Percentiles rank a stretch among this genome's conserved stretches.
Conservation (phyloP, 2,888 invertebrate species). For the Meiosimyza decipiens region DNA sequence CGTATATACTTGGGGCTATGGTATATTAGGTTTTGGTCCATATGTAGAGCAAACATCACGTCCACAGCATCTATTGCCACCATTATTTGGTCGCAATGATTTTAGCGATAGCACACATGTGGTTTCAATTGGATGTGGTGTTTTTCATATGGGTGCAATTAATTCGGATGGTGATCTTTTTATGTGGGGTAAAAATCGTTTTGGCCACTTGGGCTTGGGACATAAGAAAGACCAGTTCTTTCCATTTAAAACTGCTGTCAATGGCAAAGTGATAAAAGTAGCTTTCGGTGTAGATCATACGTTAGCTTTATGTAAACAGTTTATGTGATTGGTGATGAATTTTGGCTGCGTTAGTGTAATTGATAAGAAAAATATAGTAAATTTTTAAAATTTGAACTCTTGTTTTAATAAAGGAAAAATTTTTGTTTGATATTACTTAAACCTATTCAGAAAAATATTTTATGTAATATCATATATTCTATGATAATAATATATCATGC, state of each 20-base stretch:
- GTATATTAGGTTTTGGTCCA: slow-evolving; percentile 91
- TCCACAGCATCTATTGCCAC: slow-evolving; percentile 81
- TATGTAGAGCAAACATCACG: slow-evolving; percentile 72
- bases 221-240: slow-evolving; percentile 85
- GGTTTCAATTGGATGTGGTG: slow-evolving; percentile 76
- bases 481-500: no score
- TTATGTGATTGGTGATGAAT: slow-evolving; percentile 65
- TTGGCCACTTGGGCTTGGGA: slow-evolving; percentile 86
- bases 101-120: slow-evolving; percentile 79
- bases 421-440: no score
- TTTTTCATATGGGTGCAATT: slow-evolving; percentile 83
- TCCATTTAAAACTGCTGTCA: slow-evolving; percentile 84
- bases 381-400: no score
- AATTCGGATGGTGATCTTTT: slow-evolving; percentile 87
- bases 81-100: slow-evolving; percentile 87
- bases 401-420: no score
- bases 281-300: slow-evolving; percentile 89
- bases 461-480: no score
- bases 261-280: slow-evolving; percentile 79
- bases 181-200: slow-evolving; percentile 91
- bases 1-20: slow-evolving; percentile 94
- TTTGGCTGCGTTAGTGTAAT: background rate
- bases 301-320: slow-evolving; percentile 80
- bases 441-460: no score
- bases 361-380: background rate